phyloP scores from a whole-genome alignment of 2,888 invertebrate genomes.

The Meliscaeva auricollis region DNA sequence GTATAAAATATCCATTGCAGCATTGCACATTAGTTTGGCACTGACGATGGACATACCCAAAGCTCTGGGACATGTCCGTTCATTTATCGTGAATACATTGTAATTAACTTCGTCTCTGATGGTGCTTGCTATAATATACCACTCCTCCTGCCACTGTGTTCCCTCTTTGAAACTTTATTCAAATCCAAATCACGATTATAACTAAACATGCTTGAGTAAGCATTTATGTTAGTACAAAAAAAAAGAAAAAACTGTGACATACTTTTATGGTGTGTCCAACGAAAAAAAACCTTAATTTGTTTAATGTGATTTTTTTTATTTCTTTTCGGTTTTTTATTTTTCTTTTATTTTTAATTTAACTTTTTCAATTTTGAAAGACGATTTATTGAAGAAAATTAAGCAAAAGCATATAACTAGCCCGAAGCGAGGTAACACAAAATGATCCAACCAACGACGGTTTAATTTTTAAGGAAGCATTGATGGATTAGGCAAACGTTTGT shows the following conservation, averaged over 20 bases:
- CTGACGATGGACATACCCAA: not conserved
- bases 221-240: constrained; percentile 45
- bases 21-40: constrained; percentile 7
- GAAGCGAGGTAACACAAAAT: constrained; percentile 2
- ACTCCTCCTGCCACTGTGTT: not conserved
- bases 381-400: not conserved
- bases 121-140: not conserved
- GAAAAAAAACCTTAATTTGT: constrained; percentile 18
- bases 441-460: too few relatives aligned
- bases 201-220: constrained; percentile 43
- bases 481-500: constrained; percentile 44
- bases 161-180: not conserved
- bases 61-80: constrained; percentile 8
- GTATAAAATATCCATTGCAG: not conserved
- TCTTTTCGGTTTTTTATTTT: constrained; percentile 30
- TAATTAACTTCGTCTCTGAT: constrained; percentile 26
- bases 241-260: constrained; percentile 49
- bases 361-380: constrained; percentile 24
- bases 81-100: constrained; percentile 12
- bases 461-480: constrained; percentile 25
- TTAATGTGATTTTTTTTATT: constrained; percentile 23
- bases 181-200: constrained; percentile 19
- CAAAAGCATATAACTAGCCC: not conserved
- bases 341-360: constrained; percentile 16
- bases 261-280: constrained; percentile 25